phyloP scores from a whole-genome alignment of 1,140 invertebrate species.

The Cotesia chilonis region DNA sequence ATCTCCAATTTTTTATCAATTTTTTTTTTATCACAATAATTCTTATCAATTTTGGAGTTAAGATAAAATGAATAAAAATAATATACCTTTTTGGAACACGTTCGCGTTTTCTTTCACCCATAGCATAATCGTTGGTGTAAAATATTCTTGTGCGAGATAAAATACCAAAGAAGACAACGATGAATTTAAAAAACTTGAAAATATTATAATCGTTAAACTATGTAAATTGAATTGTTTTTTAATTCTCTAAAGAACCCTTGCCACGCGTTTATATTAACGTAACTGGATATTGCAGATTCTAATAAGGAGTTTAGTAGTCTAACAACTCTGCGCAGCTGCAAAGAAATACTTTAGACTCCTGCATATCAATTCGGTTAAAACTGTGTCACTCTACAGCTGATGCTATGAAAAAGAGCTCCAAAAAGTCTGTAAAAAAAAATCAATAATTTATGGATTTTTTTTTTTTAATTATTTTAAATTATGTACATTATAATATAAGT shows the following conservation, averaged over 20 bases:
- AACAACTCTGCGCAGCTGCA: slow-evolving; percentile 27
- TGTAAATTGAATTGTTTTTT: not conserved
- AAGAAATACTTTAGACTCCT: not conserved
- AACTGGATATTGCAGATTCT: slow-evolving; percentile 54
- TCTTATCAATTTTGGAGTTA: slow-evolving; percentile 10
- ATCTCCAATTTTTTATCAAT: slow-evolving; percentile 67
- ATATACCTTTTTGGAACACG: slow-evolving; percentile 58
- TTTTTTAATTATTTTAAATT: not conserved
- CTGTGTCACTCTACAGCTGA: not conserved
- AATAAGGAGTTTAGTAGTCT: slow-evolving; percentile 45
- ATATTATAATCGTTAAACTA: no score
- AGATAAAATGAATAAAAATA: slow-evolving; percentile 31
- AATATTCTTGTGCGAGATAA: no score
- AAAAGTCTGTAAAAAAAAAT: not conserved
- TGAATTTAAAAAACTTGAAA: no score
- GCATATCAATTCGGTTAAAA: not conserved
- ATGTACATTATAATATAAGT: not conserved
- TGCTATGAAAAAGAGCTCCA: not conserved
- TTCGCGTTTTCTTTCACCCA: slow-evolving; percentile 58
- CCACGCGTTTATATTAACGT: slow-evolving; percentile 45
- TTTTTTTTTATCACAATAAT: slow-evolving; percentile 50
- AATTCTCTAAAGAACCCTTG: slow-evolving; percentile 26
- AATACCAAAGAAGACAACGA: no score
- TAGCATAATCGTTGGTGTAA: slow-evolving; percentile 52
- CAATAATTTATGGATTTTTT: no score